Evolutionary conservation across 1,140 invertebrate species (phyloP), one percentile per base, ranked within the genome.

Genomic region (Aethina tumida): DNA sequence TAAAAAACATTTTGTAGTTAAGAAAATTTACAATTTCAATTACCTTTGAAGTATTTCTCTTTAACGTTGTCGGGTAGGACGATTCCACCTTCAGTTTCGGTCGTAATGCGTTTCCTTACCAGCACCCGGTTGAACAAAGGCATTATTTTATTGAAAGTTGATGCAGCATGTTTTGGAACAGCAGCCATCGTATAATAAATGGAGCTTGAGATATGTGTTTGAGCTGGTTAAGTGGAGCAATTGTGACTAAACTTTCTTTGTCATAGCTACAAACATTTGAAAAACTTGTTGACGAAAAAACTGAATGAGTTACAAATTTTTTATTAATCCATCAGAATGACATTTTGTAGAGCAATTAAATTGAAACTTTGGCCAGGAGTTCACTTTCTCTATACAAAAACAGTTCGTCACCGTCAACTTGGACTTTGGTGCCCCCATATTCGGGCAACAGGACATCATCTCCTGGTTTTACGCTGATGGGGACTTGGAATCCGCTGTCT

Each of bases 401-500:
- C n/a, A 39, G 45, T 17, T 54, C 42, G 14, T 43, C 29, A 16
- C 43, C 34, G 2, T 47, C 49, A 2, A 40, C 5, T 30, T 47
- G 32, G 10, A 52, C 32, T 24, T 44, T 47, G n/a, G 47, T 50
- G 7, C 52, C 49, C 5, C 49, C 43, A 22, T 55, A 55, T 14
- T 55, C 52, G 3, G 52, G 49, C 8, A 55, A 29, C 13, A 55
- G 36, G 2, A 54, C 52, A n/a, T 46, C 39, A 30, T 55, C 52
- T 10, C 50, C 49, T 3, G 40, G 28, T 31, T 45, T 47, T 0
- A 52, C 22, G 16, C 15, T 36, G 26, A 52, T 35, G 1, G 52
- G 52, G 9, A 52, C 25, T 16, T 17, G 14, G 19, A 44, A 41
- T 1, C 49, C 52, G 4, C 41, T 38, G 25, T 43, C 41, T 7